Evolutionary conservation across 2,888 invertebrate species (phyloP), one percentile per base, ranked within the genome.

Genomic region (Lacanobia oleracea): DNA sequence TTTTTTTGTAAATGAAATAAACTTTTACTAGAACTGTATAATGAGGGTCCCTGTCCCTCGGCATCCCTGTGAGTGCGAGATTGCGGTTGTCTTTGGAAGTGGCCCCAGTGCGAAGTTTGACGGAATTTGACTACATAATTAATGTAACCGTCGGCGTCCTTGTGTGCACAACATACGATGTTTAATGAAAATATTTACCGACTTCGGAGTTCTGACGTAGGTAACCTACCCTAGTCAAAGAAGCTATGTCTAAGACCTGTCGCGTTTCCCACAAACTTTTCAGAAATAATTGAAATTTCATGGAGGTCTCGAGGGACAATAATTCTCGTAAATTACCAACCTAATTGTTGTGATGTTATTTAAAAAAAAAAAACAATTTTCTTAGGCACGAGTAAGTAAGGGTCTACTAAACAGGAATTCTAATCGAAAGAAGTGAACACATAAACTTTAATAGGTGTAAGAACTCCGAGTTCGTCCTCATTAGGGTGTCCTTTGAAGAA

Each of bases 111-210:
- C 50, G 63, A 72, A 67, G 27, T 79, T 66, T 66, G 65, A 43
- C 67, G 66, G 67, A 59, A 63, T 70, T 69, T 51, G 56, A 66
- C 72, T 73, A 66, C 70, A 82, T 79, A 79, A 81, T 81, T 79
- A 68, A 82, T 80, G 65, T 59, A 51, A 21, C 51, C 54, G 61
- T 33, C 33, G 33, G 33, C 33, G 33, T 37, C 48, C 73, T 56
- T 48, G 23, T 40, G 16, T 75, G 27, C 60, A 57, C 53, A 53
- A 45, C 51, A 16, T 27, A 66, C 48, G 23, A 37, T 27, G 12
- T 23, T 78, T 66, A 57, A 43, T 33, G 27, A 62, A 71, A 59
- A 43, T 33, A 43, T 57, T 2, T 12, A 40, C 6, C 18, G 8
- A 23, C 5, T 56, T 74, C 2, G 12, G 14, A 33, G 37, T 60